phyloP scores from a whole-genome alignment of 2,113 vertebrate species.

The Xiphophorus hellerii region DNA sequence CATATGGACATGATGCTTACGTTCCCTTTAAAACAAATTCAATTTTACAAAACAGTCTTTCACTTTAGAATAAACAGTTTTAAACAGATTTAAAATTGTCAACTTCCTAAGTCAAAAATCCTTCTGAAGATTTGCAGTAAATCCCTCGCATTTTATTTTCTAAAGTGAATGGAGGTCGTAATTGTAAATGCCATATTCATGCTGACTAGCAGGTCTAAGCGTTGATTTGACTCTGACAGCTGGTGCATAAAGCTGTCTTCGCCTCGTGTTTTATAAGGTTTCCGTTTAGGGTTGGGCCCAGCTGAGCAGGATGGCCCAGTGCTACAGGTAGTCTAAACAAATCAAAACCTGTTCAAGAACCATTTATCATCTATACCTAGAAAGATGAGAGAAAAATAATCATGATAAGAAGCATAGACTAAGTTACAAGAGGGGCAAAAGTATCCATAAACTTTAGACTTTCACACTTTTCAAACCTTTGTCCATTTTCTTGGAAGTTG shows the following conservation, averaged over 20 bases:
- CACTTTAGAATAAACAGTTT: background rate
- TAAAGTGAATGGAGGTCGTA: background rate
- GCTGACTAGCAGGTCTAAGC: background rate
- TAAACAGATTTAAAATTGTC: background rate
- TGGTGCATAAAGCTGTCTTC: background rate
- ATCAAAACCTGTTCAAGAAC: slow-evolving; percentile 44
- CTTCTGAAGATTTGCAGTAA: background rate
- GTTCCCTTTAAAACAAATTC: too few relatives aligned
- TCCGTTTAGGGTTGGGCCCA: slow-evolving; percentile 44
- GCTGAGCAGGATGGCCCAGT: slow-evolving; percentile 37
- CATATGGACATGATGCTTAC: too few relatives aligned
- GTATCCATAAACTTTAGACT: background rate
- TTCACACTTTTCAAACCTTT: background rate
- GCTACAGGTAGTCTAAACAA: slow-evolving; percentile 49
- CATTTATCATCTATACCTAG: background rate
- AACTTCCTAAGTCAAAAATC: background rate
- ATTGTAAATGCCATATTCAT: background rate
- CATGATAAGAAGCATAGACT: background rate
- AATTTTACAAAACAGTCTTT: background rate
- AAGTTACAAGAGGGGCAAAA: background rate
- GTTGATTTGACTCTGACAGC: slow-evolving; percentile 8
- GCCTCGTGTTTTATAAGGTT: background rate
- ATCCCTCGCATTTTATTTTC: background rate
- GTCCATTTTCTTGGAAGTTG: background rate
- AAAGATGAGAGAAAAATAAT: background rate